These are phyloP conservation scores for Eupsilia transversa DNA, from an alignment of 2,888 invertebrate genomes.

Conservation along the genomic window DNA sequence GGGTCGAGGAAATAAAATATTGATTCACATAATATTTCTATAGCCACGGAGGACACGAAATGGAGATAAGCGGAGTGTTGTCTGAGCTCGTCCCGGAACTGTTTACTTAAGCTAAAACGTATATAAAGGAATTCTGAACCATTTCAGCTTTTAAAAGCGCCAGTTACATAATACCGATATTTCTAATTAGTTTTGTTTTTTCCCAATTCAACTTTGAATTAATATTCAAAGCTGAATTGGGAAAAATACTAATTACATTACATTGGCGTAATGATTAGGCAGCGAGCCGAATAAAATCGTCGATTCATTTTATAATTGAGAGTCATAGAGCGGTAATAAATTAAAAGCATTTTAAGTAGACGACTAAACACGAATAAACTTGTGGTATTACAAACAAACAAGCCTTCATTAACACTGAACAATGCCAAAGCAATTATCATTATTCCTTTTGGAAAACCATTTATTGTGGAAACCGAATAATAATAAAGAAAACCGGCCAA, in stretches of 20 bases:
- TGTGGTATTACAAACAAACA: background rate
- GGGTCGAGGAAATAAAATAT: background rate
- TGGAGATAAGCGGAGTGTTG: background rate
- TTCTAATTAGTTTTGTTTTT: background rate
- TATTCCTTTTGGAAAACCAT: background rate
- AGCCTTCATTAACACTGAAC: background rate
- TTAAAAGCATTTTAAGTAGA: constrained; percentile 24
- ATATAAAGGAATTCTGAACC: background rate
- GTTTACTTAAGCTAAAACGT: constrained; percentile 4
- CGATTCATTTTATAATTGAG: background rate
- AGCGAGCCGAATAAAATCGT: constrained; percentile 6
- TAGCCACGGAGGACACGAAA: background rate
- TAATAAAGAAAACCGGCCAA: constrained; percentile 23
- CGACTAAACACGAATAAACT: constrained; percentile 4
- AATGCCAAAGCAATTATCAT: background rate
- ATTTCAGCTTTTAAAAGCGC: background rate
- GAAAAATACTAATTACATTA: too few relatives aligned
- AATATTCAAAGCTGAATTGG: too few relatives aligned
- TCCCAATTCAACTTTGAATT: background rate
- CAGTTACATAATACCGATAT: background rate
- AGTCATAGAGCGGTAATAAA: constrained; percentile 16
- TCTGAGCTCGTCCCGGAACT: background rate
- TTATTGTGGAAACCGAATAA: constrained; percentile 9
- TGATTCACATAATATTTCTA: constrained; percentile 11
- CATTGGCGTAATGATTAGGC: constrained; percentile 13